phyloP scores from a whole-genome alignment of 2,888 invertebrate genomes.

The Gasteruption jaculator region DNA sequence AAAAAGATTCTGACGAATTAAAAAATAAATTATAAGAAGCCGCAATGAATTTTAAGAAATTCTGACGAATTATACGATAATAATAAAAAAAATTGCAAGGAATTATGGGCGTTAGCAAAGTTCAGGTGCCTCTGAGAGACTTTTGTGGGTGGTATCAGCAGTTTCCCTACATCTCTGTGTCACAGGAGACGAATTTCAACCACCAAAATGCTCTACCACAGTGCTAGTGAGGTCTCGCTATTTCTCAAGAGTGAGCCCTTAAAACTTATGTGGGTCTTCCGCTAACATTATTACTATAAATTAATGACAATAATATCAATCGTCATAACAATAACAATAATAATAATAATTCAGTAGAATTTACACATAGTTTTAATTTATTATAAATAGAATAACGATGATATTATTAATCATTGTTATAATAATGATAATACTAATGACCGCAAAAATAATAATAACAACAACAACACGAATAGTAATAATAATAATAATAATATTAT shows the following conservation, averaged over 20 bases:
- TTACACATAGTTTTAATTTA: slow-evolving; percentile 5
- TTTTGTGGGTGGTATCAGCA: slow-evolving; percentile 58
- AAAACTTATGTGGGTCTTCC: slow-evolving; percentile 53
- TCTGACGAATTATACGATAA: slow-evolving; percentile 4
- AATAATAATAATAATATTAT: too few relatives aligned
- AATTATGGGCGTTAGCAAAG: too few relatives aligned
- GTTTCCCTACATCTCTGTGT: slow-evolving; percentile 51
- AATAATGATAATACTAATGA: too few relatives aligned
- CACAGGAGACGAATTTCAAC: slow-evolving; percentile 57
- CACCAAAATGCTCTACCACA: slow-evolving; percentile 56
- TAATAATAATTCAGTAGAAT: not conserved
- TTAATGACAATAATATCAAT: too few relatives aligned
- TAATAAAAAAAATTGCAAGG: slow-evolving; percentile 15
- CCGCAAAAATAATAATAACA: too few relatives aligned
- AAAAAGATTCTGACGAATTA: slow-evolving; percentile 1
- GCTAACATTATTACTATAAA: slow-evolving; percentile 1
- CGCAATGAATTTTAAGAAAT: slow-evolving; percentile 1
- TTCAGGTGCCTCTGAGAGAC: too few relatives aligned
- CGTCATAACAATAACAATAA: too few relatives aligned
- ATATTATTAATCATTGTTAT: not conserved
- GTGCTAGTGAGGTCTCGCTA: slow-evolving; percentile 55
- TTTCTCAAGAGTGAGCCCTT: slow-evolving; percentile 34
- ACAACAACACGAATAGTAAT: too few relatives aligned
- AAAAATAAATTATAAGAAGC: slow-evolving; percentile 1
- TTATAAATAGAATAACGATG: not conserved